Evolutionary conservation across 2,113 vertebrate genomes (phyloP).

Genomic region (Apistogramma diplotaenia): DNA sequence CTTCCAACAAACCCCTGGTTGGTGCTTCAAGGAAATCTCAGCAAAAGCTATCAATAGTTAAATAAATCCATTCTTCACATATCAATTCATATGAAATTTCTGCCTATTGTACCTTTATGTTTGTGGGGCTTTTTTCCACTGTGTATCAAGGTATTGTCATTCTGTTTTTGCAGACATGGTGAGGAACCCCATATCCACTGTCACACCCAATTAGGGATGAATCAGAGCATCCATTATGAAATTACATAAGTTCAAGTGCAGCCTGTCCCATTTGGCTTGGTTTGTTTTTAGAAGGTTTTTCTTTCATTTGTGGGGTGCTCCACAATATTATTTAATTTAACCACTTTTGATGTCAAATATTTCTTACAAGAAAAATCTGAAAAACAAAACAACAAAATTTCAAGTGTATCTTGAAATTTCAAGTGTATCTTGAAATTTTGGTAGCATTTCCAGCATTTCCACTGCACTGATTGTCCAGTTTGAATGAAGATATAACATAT

Average conservation of each 20-base stretch:
- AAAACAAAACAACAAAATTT: too few species aligned
- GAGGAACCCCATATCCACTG: neutral
- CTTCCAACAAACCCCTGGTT: neutral
- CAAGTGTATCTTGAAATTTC: neutral
- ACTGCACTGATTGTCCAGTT: neutral
- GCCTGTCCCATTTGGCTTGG: neutral
- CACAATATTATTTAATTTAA: neutral
- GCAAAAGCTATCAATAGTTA: neutral
- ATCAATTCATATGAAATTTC: too few species aligned
- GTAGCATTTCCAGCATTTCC: neutral
- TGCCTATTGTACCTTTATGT: too few species aligned
- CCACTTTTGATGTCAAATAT: neutral
- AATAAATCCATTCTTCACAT: too few species aligned
- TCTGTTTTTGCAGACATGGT: too few species aligned
- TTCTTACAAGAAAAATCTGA: neutral
- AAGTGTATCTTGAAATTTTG: neutral
- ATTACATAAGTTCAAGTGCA: neutral
- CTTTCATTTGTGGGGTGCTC: neutral
- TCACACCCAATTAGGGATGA: neutral
- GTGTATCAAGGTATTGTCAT: too few species aligned
- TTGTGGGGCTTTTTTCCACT: too few species aligned
- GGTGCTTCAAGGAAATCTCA: neutral
- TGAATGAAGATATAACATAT: neutral
- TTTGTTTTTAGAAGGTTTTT: neutral
- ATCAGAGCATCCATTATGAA: neutral